Base-by-base conservation (phyloP, 2,888 invertebrate species). In the Autographa gamma region DNA sequence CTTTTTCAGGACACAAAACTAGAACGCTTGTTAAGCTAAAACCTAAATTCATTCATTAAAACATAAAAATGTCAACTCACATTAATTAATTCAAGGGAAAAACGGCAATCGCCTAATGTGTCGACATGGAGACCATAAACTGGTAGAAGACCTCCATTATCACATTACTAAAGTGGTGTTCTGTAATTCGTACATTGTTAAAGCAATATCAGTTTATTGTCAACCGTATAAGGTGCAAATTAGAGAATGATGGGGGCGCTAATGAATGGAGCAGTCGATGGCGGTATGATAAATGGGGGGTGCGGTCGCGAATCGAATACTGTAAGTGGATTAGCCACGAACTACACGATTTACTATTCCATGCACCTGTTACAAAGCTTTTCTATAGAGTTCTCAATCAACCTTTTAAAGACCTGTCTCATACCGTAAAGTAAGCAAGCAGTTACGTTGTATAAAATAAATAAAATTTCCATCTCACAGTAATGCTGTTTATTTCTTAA, bases 251-350 rank as follows among this genome's bases (percentile, higher is more conserved):
- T 82, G 79, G 80, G 79, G 78, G 67, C 64, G 77, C 81, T 92
- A 92, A 93, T 92, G 91, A 93, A 93, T 91, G 91, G 88, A 91
- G 86, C 86, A 77, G 77, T 80, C 77, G 83, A 88, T 87, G 88
- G 83, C 84, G 81, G 80, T 88, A 92, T 93, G 93, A 94, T 89
- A 90, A 93, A 93, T 92, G 91, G 82, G 81, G 89, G 94, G 94
- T 82, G 94, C 87, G 94, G 93, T 84, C 83, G 81, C 83, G 88
- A 89, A 86, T 91, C 85, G 86, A 86, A 86, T 74, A 71, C 72
- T 78, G 85, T 90, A 91, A 93, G 90, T 93, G 91, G 92, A 93
- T 93, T 93, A 91, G 85, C 87, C 81, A 75, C 78, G 81, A 82
- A 86, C 84, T 77, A 80, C 16, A 66, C 66, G 25, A 38, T 18